A percentile compares a stretch with the other conserved stretches of the same genome.
Evolutionary conservation across 2,113 vertebrate genomes (phyloP).

Genomic region (Ceratotherium simum): DNA sequence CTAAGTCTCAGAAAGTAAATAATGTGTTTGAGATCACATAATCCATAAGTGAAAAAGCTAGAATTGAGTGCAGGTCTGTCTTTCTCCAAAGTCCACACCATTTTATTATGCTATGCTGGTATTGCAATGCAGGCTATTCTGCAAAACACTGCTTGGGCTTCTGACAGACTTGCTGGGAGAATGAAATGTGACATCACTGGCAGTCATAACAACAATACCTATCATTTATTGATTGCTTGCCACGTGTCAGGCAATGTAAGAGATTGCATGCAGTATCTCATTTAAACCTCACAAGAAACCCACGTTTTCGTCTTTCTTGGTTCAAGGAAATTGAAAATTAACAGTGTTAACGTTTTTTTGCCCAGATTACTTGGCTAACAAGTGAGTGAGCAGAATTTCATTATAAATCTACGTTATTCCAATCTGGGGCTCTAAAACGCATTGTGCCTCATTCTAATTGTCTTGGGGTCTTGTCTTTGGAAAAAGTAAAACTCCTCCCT

Average conservation of each 20-base stretch:
- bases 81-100: neutral
- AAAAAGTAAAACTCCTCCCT: neutral
- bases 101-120: neutral
- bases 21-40: neutral
- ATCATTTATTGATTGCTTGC: neutral
- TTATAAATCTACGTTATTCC: neutral
- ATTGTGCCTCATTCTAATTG: neutral
- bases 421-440: neutral
- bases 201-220: neutral
- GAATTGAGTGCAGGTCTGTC: neutral
- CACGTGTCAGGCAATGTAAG: neutral
- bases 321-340: neutral
- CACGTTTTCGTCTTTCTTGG: neutral
- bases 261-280: neutral
- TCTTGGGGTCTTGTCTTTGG: neutral
- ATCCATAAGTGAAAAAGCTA: neutral
- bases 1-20: conserved; percentile 25
- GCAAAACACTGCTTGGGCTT: neutral
- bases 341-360: neutral
- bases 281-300: neutral
- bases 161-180: neutral
- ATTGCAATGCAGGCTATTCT: neutral
- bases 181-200: neutral
- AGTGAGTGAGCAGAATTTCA: neutral
- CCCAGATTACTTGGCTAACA: neutral